phyloP scores from a whole-genome alignment of 1,140 invertebrate genomes.

The Anastrepha obliqua region DNA sequence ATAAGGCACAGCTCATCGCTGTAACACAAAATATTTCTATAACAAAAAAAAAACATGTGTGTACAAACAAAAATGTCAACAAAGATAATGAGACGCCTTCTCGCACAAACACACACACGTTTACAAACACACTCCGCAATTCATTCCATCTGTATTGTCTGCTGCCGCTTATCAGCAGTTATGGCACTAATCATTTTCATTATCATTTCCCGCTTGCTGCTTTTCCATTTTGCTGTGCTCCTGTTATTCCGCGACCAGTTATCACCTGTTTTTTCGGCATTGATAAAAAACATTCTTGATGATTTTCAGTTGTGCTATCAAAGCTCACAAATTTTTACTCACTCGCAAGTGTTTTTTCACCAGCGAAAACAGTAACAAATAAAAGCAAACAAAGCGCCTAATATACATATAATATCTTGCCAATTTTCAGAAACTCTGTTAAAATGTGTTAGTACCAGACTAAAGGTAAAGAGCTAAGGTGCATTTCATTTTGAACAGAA shows the following conservation, averaged over 20 bases:
- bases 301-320: slow-evolving; percentile 19
- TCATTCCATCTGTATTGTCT: not conserved
- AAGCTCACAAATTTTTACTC: not conserved
- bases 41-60: not conserved
- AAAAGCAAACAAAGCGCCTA: not conserved
- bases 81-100: not conserved
- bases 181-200: not conserved
- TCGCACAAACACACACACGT: not conserved
- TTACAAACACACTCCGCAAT: not conserved
- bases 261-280: slow-evolving; percentile 30
- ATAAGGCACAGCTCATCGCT: not conserved
- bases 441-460: too few species aligned
- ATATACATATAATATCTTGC: not conserved
- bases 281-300: not conserved
- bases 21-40: not conserved
- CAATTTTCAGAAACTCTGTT: too few species aligned
- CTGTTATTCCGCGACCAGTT: slow-evolving; percentile 40
- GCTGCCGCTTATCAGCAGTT: slow-evolving; percentile 16
- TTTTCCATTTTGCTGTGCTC: slow-evolving; percentile 13
- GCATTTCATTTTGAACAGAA: too few species aligned
- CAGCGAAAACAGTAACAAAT: not conserved
- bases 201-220: slow-evolving; percentile 4
- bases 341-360: not conserved
- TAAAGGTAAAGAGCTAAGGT: too few species aligned
- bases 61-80: slow-evolving; percentile 9